Base-by-base conservation (phyloP, 1,140 invertebrate species). In the Popillia japonica region DNA sequence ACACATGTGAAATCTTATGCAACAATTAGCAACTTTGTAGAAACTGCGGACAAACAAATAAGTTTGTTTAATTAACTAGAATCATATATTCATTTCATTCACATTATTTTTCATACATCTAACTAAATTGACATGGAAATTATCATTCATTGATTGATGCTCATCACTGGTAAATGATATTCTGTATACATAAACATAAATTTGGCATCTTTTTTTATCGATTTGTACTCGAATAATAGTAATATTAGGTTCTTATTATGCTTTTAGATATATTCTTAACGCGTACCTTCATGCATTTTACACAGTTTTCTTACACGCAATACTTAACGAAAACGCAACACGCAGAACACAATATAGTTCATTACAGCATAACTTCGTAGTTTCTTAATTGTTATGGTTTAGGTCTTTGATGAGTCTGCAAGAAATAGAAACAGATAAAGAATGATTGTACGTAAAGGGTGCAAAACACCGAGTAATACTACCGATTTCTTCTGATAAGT, bases 341-440 rank as follows among this genome's bases (percentile, higher is more conserved):
- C 61, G 11, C 61, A 34, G 27, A 68, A 68, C 27, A 68, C 27
- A 68, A 68, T 14, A 23, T 14, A 23, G 20, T 68, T 68, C 61
- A 27, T 68, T 68, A 68, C 27, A 68, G 61, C 61, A 68, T 68
- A 68, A 68, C 61, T 27, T 68, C 61, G 61, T 68, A 68, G 61
- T 68, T 68, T 68, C 61, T 68, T 68, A 68, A 68, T 22, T 68
- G 61, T 68, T 68, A 68, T 68, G 61, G 61, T 68, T 68, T 68
- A 68, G 61, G 61, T 68, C 61, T 68, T 68, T 68, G 61, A 68
- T 68, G 61, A 68, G 61, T 68, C 61, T 68, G 61, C 27, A 68
- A 68, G 61, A 68, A 68, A 68, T 68, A 68, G 10, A 68, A 11
- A 68, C 23, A 68, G 61, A 68, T 68, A 68, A 22, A 34, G 22